Evolutionary conservation across 2,888 invertebrate species (phyloP), one percentile per base, ranked within the genome.

Genomic region (Halictus quadricinctus): DNA sequence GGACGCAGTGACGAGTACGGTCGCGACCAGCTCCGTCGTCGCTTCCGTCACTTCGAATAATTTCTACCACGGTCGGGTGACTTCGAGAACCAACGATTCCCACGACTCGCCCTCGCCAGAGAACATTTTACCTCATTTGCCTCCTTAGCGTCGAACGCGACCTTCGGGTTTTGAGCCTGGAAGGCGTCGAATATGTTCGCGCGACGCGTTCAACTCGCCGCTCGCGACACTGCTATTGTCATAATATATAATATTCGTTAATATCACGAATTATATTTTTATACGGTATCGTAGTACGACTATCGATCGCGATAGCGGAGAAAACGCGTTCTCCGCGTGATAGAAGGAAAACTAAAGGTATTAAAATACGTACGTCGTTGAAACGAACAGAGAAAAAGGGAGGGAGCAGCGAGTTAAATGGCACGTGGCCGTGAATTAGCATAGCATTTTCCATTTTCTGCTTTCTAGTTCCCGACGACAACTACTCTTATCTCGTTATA

Each of bases 181-280:
- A 87, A 87, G 85, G 86, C 90, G 89, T 82, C 84, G 72, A 72
- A 87, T 83, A 70, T 85, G 81, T 50, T 76, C 80, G 77, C 80
- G 88, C 43, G 84, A 84, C 60, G 79, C 86, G 83, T 72, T 73
- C 64, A 80, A 81, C 13, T 85, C 82, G 84, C 75, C 85, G 81
- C 66, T 87, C 81, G 77, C 83, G 69, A 76, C 85, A 83, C 85
- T 80, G 75, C 60, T 91, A 88, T 85, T 78, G 84, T 89, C 90
- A 80, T 92, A 91, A 93, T 86, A 89, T 91, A 92, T 91, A 91
- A 91, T 91, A 92, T 93, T 92, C 91, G 92, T 93, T 93, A 91
- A 89, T 91, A 93, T 91, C 91, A 91, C 87, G 92, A 91, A 94
- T 93, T 94, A 93, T 94, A 94, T 94, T 94, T 94, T 94, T 94